A percentile compares a stretch with the other conserved stretches of the same genome.
Evolutionary conservation across 2,797 vertebrate species (phyloP).

Genomic region (Sebastes oblongus): DNA sequence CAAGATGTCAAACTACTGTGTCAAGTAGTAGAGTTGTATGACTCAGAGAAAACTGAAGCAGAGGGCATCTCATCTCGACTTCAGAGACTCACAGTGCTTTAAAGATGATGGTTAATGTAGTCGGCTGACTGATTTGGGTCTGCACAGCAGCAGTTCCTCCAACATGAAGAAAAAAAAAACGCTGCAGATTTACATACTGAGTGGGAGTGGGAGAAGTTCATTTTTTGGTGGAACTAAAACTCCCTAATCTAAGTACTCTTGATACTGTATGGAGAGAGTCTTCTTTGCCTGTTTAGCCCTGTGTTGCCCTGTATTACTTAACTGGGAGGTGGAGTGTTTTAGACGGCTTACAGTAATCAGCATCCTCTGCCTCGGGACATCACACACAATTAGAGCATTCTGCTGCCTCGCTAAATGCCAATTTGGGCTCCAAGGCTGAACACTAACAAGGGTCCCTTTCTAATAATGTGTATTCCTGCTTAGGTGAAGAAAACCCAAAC

Average conservation of each 20-base stretch:
- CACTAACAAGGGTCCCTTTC: constrained; percentile 61
- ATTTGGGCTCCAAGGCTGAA: constrained; percentile 65
- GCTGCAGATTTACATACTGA: constrained; percentile 56
- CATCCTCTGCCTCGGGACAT: constrained; percentile 56
- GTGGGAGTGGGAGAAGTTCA: constrained; percentile 28
- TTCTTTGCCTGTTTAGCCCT: constrained; percentile 8
- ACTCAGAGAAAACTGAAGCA: constrained; percentile 27
- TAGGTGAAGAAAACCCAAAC: constrained; percentile 49
- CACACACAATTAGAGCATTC: constrained; percentile 70
- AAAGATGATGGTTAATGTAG: constrained; percentile 48
- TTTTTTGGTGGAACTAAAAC: constrained; percentile 27
- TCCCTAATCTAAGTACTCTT: constrained; percentile 3
- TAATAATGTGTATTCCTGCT: constrained; percentile 58
- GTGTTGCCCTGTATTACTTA: constrained; percentile 37
- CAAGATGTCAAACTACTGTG: constrained; percentile 11
- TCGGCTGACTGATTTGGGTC: constrained; percentile 26
- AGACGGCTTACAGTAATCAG: constrained; percentile 56
- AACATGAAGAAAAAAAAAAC: constrained; percentile 27
- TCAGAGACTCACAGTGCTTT: constrained; percentile 46
- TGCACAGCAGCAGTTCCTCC: constrained; percentile 15
- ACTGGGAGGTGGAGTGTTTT: constrained; percentile 43
- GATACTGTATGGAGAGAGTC: constrained; percentile 4
- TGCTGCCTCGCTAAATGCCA: constrained; percentile 73
- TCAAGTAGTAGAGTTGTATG: not conserved
- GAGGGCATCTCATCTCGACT: constrained; percentile 33